Conservation (phyloP, 2,113 vertebrate genomes). For the Egretta garzetta region DNA sequence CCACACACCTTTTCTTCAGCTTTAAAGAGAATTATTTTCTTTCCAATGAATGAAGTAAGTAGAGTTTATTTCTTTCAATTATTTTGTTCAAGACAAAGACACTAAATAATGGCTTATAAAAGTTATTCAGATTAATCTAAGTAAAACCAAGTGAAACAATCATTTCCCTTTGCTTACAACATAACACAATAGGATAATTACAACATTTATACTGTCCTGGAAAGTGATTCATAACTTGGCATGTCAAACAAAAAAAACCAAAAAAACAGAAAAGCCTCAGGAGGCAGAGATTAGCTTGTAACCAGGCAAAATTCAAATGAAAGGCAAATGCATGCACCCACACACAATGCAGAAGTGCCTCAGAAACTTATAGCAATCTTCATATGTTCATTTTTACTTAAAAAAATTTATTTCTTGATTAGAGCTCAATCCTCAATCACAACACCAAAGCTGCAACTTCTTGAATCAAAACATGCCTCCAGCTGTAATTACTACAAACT, state of each 20-base stretch:
- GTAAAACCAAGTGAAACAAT: not conserved
- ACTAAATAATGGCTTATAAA: not conserved
- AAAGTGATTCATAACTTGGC: not conserved
- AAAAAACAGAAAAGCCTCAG: not conserved
- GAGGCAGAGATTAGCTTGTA: not conserved
- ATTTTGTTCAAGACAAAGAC: not conserved
- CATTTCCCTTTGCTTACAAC: not conserved
- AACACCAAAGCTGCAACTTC: not conserved
- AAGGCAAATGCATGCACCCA: not conserved
- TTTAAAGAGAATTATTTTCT: not conserved
- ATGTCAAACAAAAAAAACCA: not conserved
- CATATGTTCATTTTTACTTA: not conserved
- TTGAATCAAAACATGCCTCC: not conserved
- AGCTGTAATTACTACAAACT: not conserved
- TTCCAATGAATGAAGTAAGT: not conserved
- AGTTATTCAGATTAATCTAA: not conserved
- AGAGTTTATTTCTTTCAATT: not conserved
- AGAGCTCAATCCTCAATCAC: not conserved
- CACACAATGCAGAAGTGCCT: not conserved
- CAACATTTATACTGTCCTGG: not conserved
- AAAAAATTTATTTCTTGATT: not conserved
- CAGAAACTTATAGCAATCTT: not conserved
- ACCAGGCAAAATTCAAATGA: not conserved
- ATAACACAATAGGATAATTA: slow-evolving; percentile 2
- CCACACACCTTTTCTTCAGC: not conserved